phyloP scores from a whole-genome alignment of 1,140 invertebrate genomes.

The Brevipalpus yothersi region DNA sequence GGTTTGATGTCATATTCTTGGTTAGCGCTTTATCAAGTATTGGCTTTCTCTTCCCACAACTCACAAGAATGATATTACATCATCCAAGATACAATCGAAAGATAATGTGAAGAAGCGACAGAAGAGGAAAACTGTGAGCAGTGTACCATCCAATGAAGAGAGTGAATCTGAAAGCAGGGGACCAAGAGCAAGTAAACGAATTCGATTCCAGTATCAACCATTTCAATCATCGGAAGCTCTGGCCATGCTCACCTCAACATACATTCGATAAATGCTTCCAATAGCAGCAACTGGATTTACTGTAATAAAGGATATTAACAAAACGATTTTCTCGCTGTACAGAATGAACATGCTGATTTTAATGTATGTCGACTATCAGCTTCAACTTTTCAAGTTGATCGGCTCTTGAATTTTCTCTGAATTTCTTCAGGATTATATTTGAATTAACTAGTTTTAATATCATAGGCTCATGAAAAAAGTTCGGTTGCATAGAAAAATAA shows the following conservation, averaged over 20 bases:
- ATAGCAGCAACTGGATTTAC: slow-evolving; percentile 24
- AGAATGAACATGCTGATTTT: slow-evolving; percentile 51
- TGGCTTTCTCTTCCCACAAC: slow-evolving; percentile 31
- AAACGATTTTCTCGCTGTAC: slow-evolving; percentile 53
- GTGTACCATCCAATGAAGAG: neutral
- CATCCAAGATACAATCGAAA: neutral
- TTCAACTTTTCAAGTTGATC: no score
- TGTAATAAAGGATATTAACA: slow-evolving; percentile 17
- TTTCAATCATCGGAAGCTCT: slow-evolving; percentile 56
- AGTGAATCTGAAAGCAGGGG: neutral
- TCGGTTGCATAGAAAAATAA: no score
- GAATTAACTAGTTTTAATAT: no score
- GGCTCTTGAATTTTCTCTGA: no score
- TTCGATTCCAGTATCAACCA: slow-evolving; percentile 37
- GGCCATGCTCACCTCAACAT: slow-evolving; percentile 24
- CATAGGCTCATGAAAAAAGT: no score
- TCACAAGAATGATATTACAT: no score
- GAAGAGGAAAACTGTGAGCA: neutral
- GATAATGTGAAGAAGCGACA: slow-evolving; percentile 5
- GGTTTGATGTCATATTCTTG: slow-evolving; percentile 99
- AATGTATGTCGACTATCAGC: slow-evolving; percentile 80
- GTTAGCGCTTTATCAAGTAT: slow-evolving; percentile 88
- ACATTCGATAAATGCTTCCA: neutral
- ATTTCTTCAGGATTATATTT: no score
- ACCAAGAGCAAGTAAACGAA: slow-evolving; percentile 22